These are phyloP conservation scores for Alentia gelatinosa DNA, from an alignment of 2,888 invertebrate genomes.

Conservation along the genomic window DNA sequence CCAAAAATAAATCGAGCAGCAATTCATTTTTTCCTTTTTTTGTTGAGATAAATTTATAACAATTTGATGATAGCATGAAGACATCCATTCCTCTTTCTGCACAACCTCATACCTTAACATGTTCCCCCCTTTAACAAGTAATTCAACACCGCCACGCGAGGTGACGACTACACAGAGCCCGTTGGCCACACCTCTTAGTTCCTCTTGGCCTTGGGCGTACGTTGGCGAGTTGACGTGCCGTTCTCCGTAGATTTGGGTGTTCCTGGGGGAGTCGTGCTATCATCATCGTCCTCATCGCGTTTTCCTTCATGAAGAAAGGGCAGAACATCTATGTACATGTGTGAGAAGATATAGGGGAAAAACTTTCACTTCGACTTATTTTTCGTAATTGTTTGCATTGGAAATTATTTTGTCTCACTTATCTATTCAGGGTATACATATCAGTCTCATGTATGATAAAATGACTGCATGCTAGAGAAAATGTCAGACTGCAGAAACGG, in stretches of 20 bases:
- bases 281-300: constrained; percentile 50
- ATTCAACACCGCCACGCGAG: constrained; percentile 20
- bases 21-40: neutral
- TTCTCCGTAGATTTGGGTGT: constrained; percentile 45
- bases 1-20: neutral
- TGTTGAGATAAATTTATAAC: neutral
- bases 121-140: neutral
- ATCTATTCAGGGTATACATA: too few relatives aligned
- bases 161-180: neutral
- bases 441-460: too few relatives aligned
- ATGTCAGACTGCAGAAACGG: too few relatives aligned
- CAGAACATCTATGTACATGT: too few relatives aligned
- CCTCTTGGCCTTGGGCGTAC: constrained; percentile 43
- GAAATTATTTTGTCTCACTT: too few relatives aligned
- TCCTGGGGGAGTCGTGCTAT: neutral
- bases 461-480: too few relatives aligned
- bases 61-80: neutral
- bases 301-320: constrained; percentile 9
- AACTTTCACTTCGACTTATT: too few relatives aligned
- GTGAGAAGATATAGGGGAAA: too few relatives aligned
- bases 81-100: neutral
- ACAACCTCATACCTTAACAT: neutral
- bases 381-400: too few relatives aligned
- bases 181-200: neutral
- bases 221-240: constrained; percentile 25